Evolutionary conservation across 2,113 vertebrate species (phyloP), one percentile per base, ranked within the genome.

Genomic region (Enhydra lutris): DNA sequence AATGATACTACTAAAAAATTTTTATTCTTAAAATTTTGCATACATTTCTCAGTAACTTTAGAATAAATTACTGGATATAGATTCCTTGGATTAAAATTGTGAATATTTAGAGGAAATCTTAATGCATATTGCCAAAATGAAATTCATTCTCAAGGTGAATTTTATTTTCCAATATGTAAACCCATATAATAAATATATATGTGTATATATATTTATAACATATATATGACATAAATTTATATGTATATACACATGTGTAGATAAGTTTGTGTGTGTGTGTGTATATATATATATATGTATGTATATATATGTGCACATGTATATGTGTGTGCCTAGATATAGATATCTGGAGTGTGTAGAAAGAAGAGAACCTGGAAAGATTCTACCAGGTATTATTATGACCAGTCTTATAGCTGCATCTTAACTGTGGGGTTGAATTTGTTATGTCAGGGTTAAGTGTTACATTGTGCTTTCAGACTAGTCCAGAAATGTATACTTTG

Each of bases 241-340:
- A 82, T 81, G 34, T 67, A 52, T 65, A 65, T 31, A 50, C 24
- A n/a, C 17, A 24, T 61, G 20, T 78, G 12, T 45, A 15, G 8
- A 76, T 12, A 21, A 31, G 26, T 84, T 9, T 84, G 18, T 18
- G 15, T 52, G 52, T 55, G 52, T 52, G 52, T 52, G 50, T 14
- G 47, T 50, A 1, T 55, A 20, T 18, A 6, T 55, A 17, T 20
- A 20, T 17, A 1, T 55, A 1, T 61, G 3, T 15, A 0, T 57
- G 7, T 7, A 7, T 55, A 7, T 20, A 20, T 69, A 9, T 61
- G 0, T 31, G 0, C 50, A 6, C 52, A 4, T 34, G 6, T 73
- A 7, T n/a, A 17, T 65, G 0, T 57, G 14, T 42, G 0, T 10
- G 11, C 7, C 8, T 11, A n/a, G 9, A 9, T 24, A 15, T 23